Conservation (phyloP, 1,140 invertebrate species). For the Mylabris phalerata region DNA sequence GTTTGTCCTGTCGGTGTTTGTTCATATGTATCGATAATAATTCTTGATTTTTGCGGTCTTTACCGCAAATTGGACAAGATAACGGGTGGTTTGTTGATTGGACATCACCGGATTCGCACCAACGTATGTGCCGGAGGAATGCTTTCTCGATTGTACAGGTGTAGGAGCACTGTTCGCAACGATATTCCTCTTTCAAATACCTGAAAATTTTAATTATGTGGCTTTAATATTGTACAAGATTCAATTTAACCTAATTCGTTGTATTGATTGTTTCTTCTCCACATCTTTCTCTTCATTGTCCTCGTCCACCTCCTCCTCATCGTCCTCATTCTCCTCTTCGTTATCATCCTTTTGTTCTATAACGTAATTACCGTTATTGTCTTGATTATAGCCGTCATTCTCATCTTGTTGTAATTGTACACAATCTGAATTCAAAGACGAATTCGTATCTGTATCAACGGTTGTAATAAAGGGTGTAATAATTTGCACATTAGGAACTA, state of each 20-base stretch:
- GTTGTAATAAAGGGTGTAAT: conserved; percentile 9
- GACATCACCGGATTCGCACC: conserved; percentile 22
- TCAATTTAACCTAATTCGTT: conserved; percentile 13
- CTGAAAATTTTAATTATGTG: conserved; percentile 28
- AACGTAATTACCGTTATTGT: neutral
- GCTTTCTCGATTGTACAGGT: conserved; percentile 54
- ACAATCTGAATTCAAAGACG: conserved; percentile 6
- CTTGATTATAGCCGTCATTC: neutral
- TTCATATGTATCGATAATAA: conserved; percentile 50
- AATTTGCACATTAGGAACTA: conserved; percentile 6
- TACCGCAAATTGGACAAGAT: conserved; percentile 53
- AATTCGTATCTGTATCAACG: conserved; percentile 3
- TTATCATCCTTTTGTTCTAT: neutral
- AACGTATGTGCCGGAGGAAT: conserved; percentile 47
- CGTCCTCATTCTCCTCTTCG: neutral
- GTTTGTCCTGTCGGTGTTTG: conserved; percentile 49
- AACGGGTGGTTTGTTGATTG: conserved; percentile 42
- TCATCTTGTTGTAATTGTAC: conserved; percentile 1
- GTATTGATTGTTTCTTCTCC: conserved; percentile 7
- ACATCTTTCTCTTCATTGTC: neutral
- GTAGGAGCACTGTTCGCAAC: conserved; percentile 49
- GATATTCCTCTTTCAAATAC: conserved; percentile 51
- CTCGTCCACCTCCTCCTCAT: no score
- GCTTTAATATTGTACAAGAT: no score
- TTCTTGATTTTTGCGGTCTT: conserved; percentile 48